These are phyloP conservation scores for Caenorhabditis tropicalis DNA, from an alignment of 1,140 invertebrate species.

Conservation along the genomic window DNA sequence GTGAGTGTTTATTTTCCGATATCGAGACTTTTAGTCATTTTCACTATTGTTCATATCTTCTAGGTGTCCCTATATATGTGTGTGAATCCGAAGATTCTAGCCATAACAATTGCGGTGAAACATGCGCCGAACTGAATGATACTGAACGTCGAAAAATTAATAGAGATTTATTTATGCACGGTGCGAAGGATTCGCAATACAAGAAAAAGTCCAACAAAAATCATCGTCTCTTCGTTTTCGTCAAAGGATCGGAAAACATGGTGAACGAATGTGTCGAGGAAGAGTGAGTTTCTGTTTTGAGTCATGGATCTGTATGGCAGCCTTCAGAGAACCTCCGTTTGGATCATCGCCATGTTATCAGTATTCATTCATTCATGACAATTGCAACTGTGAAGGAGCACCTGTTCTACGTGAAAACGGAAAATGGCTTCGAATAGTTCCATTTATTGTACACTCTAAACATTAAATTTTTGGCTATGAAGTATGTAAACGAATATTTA, in stretches of 20 bases:
- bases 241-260: neutral
- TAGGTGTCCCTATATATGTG: neutral
- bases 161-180: constrained; percentile 5
- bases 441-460: constrained; percentile 24
- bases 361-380: constrained; percentile 9
- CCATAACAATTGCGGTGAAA: neutral
- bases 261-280: constrained; percentile 12
- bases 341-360: neutral
- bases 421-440: neutral
- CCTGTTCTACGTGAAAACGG: neutral
- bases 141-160: neutral
- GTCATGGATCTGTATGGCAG: neutral
- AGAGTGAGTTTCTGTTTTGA: neutral
- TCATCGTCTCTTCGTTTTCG: constrained; percentile 15
- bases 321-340: constrained; percentile 15
- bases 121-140: constrained; percentile 7
- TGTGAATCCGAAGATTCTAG: neutral
- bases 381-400: neutral
- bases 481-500: neutral
- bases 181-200: neutral
- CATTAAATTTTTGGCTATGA: neutral
- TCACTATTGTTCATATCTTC: neutral
- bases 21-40: neutral
- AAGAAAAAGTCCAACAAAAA: constrained; percentile 16
- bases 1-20: neutral